These are phyloP conservation scores for Pachyseris speciosa DNA, from an alignment of 64 coral and sea anemone genomes.

Conservation along the genomic window DNA sequence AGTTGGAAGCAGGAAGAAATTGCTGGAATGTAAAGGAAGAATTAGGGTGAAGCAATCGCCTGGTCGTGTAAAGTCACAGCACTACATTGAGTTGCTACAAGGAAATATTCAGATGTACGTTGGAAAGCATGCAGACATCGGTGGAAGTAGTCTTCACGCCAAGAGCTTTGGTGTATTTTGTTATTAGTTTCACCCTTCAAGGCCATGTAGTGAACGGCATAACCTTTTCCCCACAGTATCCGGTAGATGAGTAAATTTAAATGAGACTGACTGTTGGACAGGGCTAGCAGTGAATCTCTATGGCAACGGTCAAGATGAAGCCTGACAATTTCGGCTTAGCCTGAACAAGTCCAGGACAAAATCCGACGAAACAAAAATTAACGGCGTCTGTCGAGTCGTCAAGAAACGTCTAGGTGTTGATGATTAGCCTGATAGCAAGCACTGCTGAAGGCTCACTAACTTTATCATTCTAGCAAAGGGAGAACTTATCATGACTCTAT, in stretches of 20 bases:
- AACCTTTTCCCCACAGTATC: constrained; percentile 59
- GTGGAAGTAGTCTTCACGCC: constrained; percentile 69
- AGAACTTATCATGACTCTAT: too few species aligned
- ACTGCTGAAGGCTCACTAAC: too few species aligned
- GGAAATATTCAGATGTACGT: constrained; percentile 82
- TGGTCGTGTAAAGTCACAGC: background rate
- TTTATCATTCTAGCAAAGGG: too few species aligned
- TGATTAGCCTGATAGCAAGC: too few species aligned
- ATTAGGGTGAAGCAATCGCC: constrained; percentile 59
- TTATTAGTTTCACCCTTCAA: constrained; percentile 86
- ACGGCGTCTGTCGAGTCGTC: too few species aligned
- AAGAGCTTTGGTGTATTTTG: constrained; percentile 82
- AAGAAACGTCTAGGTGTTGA: too few species aligned
- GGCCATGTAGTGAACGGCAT: constrained; percentile 89
- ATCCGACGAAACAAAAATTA: too few species aligned
- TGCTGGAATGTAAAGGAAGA: constrained; percentile 79
- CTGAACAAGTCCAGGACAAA: too few species aligned
- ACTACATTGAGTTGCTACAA: constrained; percentile 72
- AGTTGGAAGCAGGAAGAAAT: constrained; percentile 60
- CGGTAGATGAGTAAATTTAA: background rate
- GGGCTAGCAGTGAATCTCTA: too few species aligned
- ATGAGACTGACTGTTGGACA: too few species aligned
- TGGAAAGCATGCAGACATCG: constrained; percentile 80
- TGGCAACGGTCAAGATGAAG: too few species aligned
- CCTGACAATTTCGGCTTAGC: too few species aligned